Conservation (phyloP, 1,140 invertebrate species). For the Conopomorpha cramerella region DNA sequence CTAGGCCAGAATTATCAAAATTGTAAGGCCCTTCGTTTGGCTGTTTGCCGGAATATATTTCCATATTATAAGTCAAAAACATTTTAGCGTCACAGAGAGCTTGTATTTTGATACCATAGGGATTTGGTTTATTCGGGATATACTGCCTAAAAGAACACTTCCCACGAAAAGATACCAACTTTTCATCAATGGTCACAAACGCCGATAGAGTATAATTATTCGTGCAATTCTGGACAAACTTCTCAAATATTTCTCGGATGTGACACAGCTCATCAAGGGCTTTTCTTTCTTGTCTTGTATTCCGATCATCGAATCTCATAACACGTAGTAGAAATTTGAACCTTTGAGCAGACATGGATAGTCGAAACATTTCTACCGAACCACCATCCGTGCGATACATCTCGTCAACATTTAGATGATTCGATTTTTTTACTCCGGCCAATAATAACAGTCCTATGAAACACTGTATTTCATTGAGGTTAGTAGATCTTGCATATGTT, state of each 20-base stretch:
- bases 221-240: not conserved
- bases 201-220: not conserved
- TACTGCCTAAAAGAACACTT: not conserved
- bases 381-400: not conserved
- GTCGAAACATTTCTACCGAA: not conserved
- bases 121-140: not conserved
- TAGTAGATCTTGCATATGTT: not conserved
- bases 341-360: not conserved
- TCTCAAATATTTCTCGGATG: not conserved
- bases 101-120: not conserved
- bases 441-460: not conserved
- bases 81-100: no score
- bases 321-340: not conserved
- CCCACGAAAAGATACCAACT: no score
- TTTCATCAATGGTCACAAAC: not conserved
- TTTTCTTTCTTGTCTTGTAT: not conserved
- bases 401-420: not conserved
- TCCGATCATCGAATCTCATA: not conserved
- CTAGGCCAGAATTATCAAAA: not conserved
- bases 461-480: not conserved
- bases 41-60: no score
- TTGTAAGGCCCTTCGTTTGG: not conserved
- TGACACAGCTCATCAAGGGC: not conserved
- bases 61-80: not conserved
- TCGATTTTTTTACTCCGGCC: not conserved